Percentiles rank a stretch among this genome's conserved stretches.
These are phyloP conservation scores for Brienomyrus brachyistius DNA, from an alignment of 2,113 vertebrate genomes.

Conservation along the genomic window DNA sequence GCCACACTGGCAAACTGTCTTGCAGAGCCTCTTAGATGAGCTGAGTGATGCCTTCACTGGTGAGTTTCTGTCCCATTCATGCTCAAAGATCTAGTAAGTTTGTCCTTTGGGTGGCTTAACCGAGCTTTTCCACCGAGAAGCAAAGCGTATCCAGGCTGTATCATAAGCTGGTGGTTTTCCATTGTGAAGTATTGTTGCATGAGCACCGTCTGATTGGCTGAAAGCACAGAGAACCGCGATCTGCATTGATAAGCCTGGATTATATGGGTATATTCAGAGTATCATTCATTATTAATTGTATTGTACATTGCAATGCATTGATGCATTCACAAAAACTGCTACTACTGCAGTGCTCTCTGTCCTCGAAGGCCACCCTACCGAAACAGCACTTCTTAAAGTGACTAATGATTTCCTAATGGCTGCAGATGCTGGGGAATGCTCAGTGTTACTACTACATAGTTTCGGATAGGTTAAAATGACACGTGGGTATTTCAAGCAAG, in stretches of 20 bases:
- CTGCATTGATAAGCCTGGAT: not conserved
- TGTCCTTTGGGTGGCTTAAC: not conserved
- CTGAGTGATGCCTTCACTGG: not conserved
- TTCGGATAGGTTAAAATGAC: not conserved
- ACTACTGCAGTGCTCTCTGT: not conserved
- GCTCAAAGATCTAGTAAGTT: not conserved
- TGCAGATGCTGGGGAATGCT: not conserved
- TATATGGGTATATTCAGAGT: not conserved
- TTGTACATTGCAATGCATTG: not conserved
- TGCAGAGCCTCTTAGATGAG: not conserved
- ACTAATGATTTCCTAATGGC: not conserved
- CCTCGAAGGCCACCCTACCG: not conserved
- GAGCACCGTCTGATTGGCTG: not conserved
- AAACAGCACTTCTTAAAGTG: not conserved
- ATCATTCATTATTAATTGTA: not conserved
- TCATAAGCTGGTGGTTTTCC: not conserved
- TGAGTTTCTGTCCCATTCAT: constrained; percentile 3
- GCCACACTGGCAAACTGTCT: not conserved
- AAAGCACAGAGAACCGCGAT: not conserved
- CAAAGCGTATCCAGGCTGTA: not conserved
- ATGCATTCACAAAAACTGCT: not conserved
- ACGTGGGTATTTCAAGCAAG: not conserved
- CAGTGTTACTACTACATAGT: not conserved
- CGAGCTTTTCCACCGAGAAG: not conserved
- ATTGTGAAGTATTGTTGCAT: not conserved